Evolutionary conservation across 1,140 invertebrate species (phyloP), one percentile per base, ranked within the genome.

Genomic region (Drosophila hydei): DNA sequence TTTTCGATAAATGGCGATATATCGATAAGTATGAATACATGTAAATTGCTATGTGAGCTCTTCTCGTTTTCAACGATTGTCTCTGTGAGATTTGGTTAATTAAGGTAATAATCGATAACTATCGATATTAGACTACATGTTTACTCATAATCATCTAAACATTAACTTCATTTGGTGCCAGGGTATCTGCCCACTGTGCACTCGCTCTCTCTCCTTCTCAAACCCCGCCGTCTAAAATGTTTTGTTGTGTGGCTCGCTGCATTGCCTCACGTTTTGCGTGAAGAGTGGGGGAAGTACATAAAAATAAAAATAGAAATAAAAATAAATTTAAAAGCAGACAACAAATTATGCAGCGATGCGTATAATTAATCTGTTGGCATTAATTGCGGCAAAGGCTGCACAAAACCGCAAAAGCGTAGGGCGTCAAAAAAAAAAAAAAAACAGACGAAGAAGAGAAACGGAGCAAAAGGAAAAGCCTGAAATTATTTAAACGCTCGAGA

Each of bases 341-440:
- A 59, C 74, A 60, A 68, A 70, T 77, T 67, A 77, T 78, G 75
- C 83, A 88, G 63, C 81, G 78, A 87, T 71, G 83, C 83, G 83
- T 87, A 88, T 88, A 87, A 87, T 88, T 87, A 87, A 87, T 87
- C 83, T 88, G 72, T 83, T 78, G 70, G 83, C 83, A 87, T 87
- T 87, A 87, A 87, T 88, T 87, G 83, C 75, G 75, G 78, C 64
- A 88, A 76, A 51, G 73, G 76, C 79, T 73, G 76, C 51, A 72
- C 21, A 54, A 72, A 79, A 78, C 75, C 81, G 74, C 74, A 77
- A 88, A 69, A 62, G 69, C 61, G 40, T 67, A 45, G 60, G 23
- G 36, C 19, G 7, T 21, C 33, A 50, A 61, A 42, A 14, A 48
- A 60, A 50, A 65, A 75, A 25, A 77, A 1, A 8, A 42, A 42